Conservation (phyloP, 2,888 invertebrate species). For the Cantharis rustica region DNA sequence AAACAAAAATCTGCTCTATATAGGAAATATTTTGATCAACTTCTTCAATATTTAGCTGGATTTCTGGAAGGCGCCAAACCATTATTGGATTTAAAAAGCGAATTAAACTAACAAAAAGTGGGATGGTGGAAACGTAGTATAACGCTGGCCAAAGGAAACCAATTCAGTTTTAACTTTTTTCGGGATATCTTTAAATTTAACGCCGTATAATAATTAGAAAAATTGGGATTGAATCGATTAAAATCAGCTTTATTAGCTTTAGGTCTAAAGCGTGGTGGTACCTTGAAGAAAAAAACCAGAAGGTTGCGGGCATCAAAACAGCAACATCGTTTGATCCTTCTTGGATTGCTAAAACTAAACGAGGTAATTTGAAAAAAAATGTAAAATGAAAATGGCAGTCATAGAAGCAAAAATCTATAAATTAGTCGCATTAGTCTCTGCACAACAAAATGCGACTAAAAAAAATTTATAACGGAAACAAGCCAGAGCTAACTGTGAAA, state of each 20-base stretch:
- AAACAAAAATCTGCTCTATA: slow-evolving; percentile 86
- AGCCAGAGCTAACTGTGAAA: slow-evolving; percentile 91
- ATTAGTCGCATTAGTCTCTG: slow-evolving; percentile 81
- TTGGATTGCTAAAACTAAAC: slow-evolving; percentile 87
- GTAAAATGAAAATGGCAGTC: slow-evolving; percentile 78
- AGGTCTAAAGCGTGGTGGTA: slow-evolving; percentile 95
- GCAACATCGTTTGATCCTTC: slow-evolving; percentile 90
- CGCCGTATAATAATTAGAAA: slow-evolving; percentile 95
- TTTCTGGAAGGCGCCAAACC: slow-evolving; percentile 86
- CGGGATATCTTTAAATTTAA: slow-evolving; percentile 95
- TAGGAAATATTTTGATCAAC: slow-evolving; percentile 78
- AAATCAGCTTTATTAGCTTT: slow-evolving; percentile 97
- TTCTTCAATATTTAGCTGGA: slow-evolving; percentile 86
- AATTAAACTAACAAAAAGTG: slow-evolving; percentile 88
- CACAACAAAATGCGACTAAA: slow-evolving; percentile 88
- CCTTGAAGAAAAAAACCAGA: slow-evolving; percentile 95
- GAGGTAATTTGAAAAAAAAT: slow-evolving; percentile 66
- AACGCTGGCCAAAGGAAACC: slow-evolving; percentile 97
- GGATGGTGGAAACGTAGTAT: slow-evolving; percentile 86
- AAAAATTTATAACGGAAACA: slow-evolving; percentile 99
- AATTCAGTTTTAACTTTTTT: slow-evolving; percentile 91
- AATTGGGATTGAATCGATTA: slow-evolving; percentile 93
- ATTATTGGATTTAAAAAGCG: slow-evolving; percentile 77
- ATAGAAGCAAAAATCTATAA: slow-evolving; percentile 90
- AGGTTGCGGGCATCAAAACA: slow-evolving; percentile 93